Evolutionary conservation across 2,888 invertebrate genomes (phyloP), one percentile per base, ranked within the genome.

Genomic region (Notodonta dromedarius): DNA sequence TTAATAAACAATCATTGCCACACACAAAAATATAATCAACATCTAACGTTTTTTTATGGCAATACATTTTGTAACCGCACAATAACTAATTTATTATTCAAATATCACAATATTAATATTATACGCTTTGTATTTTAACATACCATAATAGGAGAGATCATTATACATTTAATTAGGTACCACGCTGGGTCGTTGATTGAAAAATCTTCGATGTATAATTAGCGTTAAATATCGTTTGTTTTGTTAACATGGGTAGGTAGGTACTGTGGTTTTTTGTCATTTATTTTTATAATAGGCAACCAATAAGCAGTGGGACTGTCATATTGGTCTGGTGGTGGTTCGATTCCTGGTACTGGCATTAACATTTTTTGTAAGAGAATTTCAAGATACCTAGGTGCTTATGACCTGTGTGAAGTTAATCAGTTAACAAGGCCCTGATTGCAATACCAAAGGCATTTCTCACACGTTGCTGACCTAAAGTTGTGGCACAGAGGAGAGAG

Each of bases 131-230:
- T 54, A 39, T 54, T 54, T 14, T 9, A n/a, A 35, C 39, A 61
- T 48, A 40, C 63, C 50, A 62, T 59, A 57, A 67, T 60, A 63
- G 69, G 56, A 69, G 58, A 70, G 84, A 86, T 89, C 86, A 87
- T 90, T 90, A 89, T 83, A 84, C 73, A 78, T 87, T 82, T 89
- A 89, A 90, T 88, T 83, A 85, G 86, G 78, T 69, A 61, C 70
- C 90, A 86, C 66, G 85, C 90, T 89, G 90, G 7, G 90, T 65
- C 50, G 73, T 65, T 87, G 90, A 91, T 90, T 90, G 89, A 89
- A 91, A 89, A 90, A 84, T 83, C 82, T 84, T 68, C 62, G 63
- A 76, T 76, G 71, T 76, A 76, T 74, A 73, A 74, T 76, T 74
- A 74, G 77, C 71, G 72, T 73, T 74, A 76, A 79, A 76, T 79